Evolutionary conservation across 2,113 vertebrate species (phyloP), one percentile per base, ranked within the genome.

Genomic region (Phalacrocorax aristotelis): DNA sequence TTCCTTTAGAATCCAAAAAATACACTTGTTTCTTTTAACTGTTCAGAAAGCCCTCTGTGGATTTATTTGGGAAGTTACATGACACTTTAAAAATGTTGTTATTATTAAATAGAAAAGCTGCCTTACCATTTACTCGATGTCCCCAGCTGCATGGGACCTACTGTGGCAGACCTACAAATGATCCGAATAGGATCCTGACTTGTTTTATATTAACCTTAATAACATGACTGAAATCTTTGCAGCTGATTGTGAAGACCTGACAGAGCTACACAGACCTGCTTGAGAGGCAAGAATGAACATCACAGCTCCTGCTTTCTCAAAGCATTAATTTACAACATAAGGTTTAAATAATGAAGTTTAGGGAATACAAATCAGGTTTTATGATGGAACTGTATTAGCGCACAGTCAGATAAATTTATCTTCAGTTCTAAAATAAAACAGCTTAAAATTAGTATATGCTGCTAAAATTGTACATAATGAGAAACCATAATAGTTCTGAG

Each of bases 21-120:
- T 0, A 3, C 8, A 15, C 2, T 0, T 5, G 15, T 46, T 36
- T 51, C 20, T 32, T 25, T 11, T 40, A 72, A 64, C 25, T 16
- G 7, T 78, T 87, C 38, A 72, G 17, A 58, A 3, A 42, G 0
- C 6, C 27, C 4, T 57, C 44, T 34, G 3, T 60, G 13, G 26
- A 64, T 6, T n/a, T 32, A 58, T 66, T 40, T 74, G 9, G 9
- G 32, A 62, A 62, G 40, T 22, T 62, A 46, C 18, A 29, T 2
- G 3, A 17, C 26, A 15, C 17, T 66, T 66, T 42, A 19, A 3
- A 85, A 58, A 11, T 61, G 46, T 57, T 52, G 70, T 48, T 40
- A 38, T 44, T 17, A 26, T 38, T 44, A 64, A 49, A n/a, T 6
- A 51, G 32, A 46, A 69, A 64, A 75, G 2, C 10, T 70, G 32